These are phyloP conservation scores for Notarius lentiginosus DNA, from an alignment of 2,113 vertebrate species.

Conservation along the genomic window DNA sequence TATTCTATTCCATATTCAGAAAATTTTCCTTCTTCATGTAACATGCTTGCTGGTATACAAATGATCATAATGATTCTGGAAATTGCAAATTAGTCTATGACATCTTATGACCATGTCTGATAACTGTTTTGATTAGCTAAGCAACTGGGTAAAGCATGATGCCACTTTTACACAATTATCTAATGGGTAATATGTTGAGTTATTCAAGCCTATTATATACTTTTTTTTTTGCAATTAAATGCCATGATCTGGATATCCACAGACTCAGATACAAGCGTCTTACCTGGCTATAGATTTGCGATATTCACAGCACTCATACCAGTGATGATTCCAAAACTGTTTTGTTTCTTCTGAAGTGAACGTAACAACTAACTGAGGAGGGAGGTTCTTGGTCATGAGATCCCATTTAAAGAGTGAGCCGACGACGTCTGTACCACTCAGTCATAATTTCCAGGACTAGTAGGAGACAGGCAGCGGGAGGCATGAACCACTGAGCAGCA, in stretches of 20 bases:
- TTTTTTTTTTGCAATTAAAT: background rate
- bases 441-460: conserved; percentile 82
- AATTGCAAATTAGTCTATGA: background rate
- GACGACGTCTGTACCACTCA: conserved; percentile 92
- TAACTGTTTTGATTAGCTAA: no score
- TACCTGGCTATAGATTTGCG: background rate
- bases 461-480: conserved; percentile 82
- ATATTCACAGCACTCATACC: background rate
- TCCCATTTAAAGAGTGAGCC: conserved; percentile 78
- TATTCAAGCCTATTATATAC: background rate
- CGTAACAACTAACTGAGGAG: conserved; percentile 66
- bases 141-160: background rate
- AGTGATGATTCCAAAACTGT: background rate
- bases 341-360: background rate
- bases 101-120: background rate
- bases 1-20: background rate
- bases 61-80: background rate
- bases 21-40: background rate
- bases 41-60: background rate
- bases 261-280: background rate
- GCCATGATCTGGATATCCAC: background rate
- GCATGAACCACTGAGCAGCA: conserved; percentile 75
- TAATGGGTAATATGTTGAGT: background rate
- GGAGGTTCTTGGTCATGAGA: conserved; percentile 80
- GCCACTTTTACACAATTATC: background rate